Evolutionary conservation across 2,888 invertebrate species (phyloP).

Genomic region (Syrista parreyssii): DNA sequence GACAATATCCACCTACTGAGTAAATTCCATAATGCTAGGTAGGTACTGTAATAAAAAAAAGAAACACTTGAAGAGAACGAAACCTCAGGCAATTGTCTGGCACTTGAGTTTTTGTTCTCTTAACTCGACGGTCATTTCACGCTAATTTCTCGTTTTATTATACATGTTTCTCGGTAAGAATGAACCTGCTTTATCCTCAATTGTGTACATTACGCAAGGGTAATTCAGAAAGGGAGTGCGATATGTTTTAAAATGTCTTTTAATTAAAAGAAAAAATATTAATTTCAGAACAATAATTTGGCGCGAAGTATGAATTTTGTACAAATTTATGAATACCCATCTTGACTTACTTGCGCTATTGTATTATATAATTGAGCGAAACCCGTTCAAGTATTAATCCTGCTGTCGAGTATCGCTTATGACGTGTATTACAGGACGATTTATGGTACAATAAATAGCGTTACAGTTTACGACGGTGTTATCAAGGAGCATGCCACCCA

Average conservation of each 20-base stretch:
- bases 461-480: constrained; percentile 14
- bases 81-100: neutral
- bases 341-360: neutral
- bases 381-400: neutral
- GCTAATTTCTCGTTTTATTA: neutral
- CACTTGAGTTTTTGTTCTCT: neutral
- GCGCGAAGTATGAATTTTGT: neutral
- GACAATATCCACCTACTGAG: too few relatives aligned
- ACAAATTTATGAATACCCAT: neutral
- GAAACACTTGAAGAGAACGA: too few relatives aligned
- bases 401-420: neutral
- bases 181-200: neutral
- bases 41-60: too few relatives aligned
- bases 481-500: constrained; percentile 15
- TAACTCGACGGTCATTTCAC: neutral
- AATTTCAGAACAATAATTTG: neutral
- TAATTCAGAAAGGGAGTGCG: neutral
- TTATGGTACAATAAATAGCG: constrained; percentile 23
- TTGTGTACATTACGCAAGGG: neutral
- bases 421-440: neutral
- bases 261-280: neutral
- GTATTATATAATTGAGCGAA: neutral
- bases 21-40: too few relatives aligned
- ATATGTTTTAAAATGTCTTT: neutral
- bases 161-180: neutral